Evolutionary conservation across 2,888 invertebrate species (phyloP), one percentile per base, ranked within the genome.

Genomic region (Thera britannica): DNA sequence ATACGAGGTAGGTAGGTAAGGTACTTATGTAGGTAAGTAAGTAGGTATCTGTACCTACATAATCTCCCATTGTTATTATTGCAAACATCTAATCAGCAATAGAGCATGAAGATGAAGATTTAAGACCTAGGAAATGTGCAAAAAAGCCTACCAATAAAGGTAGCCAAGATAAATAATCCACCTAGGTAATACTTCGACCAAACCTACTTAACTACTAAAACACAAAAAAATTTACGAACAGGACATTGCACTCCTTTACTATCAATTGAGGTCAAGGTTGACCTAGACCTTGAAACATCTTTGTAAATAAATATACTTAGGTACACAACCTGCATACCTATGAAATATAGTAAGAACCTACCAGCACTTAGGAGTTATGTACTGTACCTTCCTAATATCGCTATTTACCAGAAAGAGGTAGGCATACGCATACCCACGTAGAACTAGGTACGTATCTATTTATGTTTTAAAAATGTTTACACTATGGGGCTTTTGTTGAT

Each of bases 11-110:
- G 52, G 52, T 52, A 51, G 23, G 23, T 51, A 48, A 2, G 38
- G 3, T 3, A 0, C 38, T 38, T 4, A 38, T 2, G 46, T 46
- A 3, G 4, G 12, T 49, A 49, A 9, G 46, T 34, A 44, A 11
- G 34, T 58, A 58, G 49, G 49, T 59, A 48, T 11, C 8, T 58
- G 46, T 49, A 58, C 2, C 38, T 58, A 62, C 58, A 55, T 67
- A 51, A 58, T 52, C 62, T 62, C 4, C 41, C 23, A 62, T 62
- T 62, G 58, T 62, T 62, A 48, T 64, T 52, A 64, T 63, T 57
- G 48, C 23, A 59, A 60, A 52, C 34, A 55, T 61, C 11, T 38
- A 55, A 51, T 56, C 49, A 11, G 35, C 48, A 49, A 55, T 54
- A 36, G 49, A 48, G n/a, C 41, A 41, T 58, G 62, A 62, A 51